These are phyloP conservation scores for Eonycteris spelaea DNA, from an alignment of 2,113 vertebrate species.

Conservation along the genomic window DNA sequence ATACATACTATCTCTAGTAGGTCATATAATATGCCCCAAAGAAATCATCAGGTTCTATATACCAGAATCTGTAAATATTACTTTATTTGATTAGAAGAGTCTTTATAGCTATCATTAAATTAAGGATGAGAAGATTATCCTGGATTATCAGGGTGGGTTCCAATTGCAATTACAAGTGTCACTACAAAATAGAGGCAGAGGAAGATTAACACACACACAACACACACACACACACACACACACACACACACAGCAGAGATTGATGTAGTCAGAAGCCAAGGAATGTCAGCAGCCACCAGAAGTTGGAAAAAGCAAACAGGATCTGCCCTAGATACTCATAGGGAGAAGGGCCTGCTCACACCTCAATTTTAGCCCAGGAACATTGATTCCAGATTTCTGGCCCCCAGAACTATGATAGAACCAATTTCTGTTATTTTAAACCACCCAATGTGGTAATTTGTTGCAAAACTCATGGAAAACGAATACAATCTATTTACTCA, in stretches of 20 bases:
- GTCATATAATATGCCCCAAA: background rate
- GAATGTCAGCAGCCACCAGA: background rate
- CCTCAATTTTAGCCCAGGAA: background rate
- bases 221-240: background rate
- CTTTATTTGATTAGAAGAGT: background rate
- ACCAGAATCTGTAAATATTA: background rate
- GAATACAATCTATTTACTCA: background rate
- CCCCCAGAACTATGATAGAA: background rate
- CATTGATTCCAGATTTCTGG: background rate
- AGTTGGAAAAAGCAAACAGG: background rate
- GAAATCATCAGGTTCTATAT: background rate
- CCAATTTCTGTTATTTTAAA: background rate
- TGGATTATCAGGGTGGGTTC: background rate
- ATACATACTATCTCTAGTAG: background rate
- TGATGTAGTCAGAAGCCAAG: background rate
- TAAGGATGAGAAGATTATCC: background rate
- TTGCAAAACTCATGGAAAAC: background rate
- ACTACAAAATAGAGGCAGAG: background rate
- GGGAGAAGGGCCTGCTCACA: no score
- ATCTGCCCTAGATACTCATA: background rate
- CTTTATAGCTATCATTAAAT: background rate
- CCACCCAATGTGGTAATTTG: accelerated
- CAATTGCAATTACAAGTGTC: background rate
- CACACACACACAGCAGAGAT: background rate
- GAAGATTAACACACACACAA: background rate